Base-by-base conservation (phyloP, 2,113 vertebrate species). In the Phalacrocorax pelagicus region DNA sequence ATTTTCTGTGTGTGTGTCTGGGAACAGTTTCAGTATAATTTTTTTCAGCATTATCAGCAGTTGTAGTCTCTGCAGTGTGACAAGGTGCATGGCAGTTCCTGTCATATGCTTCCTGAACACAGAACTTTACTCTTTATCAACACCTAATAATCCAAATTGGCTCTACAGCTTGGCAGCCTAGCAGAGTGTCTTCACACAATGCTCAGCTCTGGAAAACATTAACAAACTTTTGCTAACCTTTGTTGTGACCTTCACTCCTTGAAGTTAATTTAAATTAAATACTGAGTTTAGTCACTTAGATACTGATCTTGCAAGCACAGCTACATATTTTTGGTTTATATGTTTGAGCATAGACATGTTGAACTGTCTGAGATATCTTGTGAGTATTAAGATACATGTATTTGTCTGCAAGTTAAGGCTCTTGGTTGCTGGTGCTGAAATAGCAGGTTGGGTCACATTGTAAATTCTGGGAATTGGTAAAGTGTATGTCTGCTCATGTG, bases 81-180 rank as follows among this genome's bases (percentile, higher is more conserved):
- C 75, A 96, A 95, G 79, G 81, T 86, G 42, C 83, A 54, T 63
- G 91, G 80, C 72, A 91, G 78, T 40, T 94, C 34, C 38, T 91
- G 40, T 93, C 65, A n/a, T 86, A 80, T 75, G 85, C 20, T 70
- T 70, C 42, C 82, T 71, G 94, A 67, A 65, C 36, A 65, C 59
- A 94, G 52, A 92, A 95, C 1, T 10, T 94, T 88, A 91, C 40
- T 80, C 30, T 94, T 91, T 55, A 89, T 89, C 36, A 84, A 36
- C 47, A 16, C 54, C n/a, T 93, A 93, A 96, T 89, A 62, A 79
- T 92, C 81, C 83, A 91, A 58, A 97, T 87, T 90, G 74, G 29
- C 59, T 86, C 58, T 95, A 69, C 30, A 89, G 24, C 73, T 54
- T 78, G 51, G 22, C 52, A 93, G 20, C 73, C 47, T 92, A 54